These are phyloP conservation scores for Odontophorus gujanensis DNA, from an alignment of 2,113 vertebrate species.

Conservation along the genomic window DNA sequence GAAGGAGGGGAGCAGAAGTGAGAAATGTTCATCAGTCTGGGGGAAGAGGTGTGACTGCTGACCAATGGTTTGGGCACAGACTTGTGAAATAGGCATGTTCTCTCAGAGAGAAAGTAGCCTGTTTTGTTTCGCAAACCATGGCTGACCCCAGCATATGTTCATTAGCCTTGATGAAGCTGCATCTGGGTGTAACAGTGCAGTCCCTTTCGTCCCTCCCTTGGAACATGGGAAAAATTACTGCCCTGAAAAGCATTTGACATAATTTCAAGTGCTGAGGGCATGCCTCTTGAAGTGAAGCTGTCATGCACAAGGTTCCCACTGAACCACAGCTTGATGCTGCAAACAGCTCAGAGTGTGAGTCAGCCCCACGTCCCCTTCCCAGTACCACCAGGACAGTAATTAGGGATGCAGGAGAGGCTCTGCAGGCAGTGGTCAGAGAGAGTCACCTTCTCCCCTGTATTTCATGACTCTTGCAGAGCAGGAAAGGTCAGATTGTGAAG, in stretches of 20 bases:
- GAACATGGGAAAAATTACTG: not conserved
- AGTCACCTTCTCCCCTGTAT: not conserved
- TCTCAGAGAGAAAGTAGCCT: not conserved
- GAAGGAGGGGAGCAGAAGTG: fast-evolving
- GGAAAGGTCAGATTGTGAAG: not conserved
- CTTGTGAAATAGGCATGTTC: fast-evolving
- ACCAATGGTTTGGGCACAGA: not conserved
- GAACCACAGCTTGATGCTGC: not conserved
- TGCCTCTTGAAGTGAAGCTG: fast-evolving
- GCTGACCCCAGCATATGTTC: not conserved
- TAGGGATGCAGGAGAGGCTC: not conserved
- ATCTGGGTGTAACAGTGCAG: not conserved
- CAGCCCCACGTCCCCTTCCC: fast-evolving
- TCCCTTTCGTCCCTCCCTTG: not conserved
- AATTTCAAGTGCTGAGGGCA: not conserved
- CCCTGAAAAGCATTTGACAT: not conserved
- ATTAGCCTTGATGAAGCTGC: not conserved
- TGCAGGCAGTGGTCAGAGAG: not conserved
- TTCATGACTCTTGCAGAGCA: not conserved
- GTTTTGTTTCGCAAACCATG: not conserved
- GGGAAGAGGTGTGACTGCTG: not conserved
- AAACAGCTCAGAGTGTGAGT: not conserved
- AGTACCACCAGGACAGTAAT: fast-evolving
- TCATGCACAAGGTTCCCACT: not conserved
- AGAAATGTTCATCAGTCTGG: not conserved